These are phyloP conservation scores for Philereme transversata DNA, from an alignment of 2,888 invertebrate species.

Conservation along the genomic window DNA sequence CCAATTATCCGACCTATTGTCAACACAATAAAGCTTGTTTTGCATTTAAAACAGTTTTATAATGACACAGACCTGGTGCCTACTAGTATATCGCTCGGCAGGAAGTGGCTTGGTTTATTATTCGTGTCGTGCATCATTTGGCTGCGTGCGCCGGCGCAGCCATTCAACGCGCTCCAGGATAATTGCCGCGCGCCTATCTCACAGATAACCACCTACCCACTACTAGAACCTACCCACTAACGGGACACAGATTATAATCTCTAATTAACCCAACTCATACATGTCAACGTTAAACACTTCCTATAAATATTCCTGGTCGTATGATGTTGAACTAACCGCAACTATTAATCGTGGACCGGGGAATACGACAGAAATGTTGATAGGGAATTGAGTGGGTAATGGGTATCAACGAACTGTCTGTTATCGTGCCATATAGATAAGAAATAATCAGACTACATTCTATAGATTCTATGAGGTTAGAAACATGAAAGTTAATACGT, in stretches of 20 bases:
- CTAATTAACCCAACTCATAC: conserved; percentile 65
- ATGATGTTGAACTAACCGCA: conserved; percentile 41
- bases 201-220: conserved; percentile 33
- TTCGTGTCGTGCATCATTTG: conserved; percentile 80
- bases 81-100: conserved; percentile 76
- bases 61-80: conserved; percentile 16
- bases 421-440: conserved; percentile 48
- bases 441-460: conserved; percentile 45
- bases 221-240: conserved; percentile 60
- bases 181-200: conserved; percentile 55
- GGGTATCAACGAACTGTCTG: conserved; percentile 41
- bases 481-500: conserved; percentile 7
- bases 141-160: conserved; percentile 66
- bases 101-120: conserved; percentile 83
- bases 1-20: too few species aligned
- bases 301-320: conserved; percentile 46
- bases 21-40: neutral
- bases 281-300: conserved; percentile 47
- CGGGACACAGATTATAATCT: conserved; percentile 70
- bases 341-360: conserved; percentile 46
- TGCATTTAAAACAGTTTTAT: conserved; percentile 3
- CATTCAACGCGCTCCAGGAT: conserved; percentile 62
- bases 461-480: conserved; percentile 34
- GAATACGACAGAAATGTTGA: conserved; percentile 26
- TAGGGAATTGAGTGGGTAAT: conserved; percentile 46